A percentile compares a stretch with the other conserved stretches of the same genome.
Evolutionary conservation across 2,888 invertebrate species (phyloP).

Genomic region (Lepidocyrtoides sp.): DNA sequence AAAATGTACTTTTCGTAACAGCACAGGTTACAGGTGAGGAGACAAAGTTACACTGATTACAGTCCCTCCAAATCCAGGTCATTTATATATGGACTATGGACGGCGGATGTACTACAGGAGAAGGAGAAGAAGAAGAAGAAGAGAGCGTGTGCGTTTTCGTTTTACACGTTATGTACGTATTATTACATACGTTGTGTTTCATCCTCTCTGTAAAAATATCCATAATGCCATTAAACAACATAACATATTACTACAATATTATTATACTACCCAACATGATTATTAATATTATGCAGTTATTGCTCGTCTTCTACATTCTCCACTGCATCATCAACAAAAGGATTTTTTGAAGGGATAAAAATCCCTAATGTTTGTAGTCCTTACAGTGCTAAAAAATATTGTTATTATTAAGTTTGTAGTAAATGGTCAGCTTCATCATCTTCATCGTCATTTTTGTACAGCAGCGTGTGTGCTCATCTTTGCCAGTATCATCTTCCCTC

Average conservation of each 20-base stretch:
- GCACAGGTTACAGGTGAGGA: conserved; percentile 72
- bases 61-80: conserved; percentile 74
- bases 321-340: conserved; percentile 15
- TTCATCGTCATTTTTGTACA: background rate
- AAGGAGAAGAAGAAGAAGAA: background rate
- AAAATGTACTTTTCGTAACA: conserved; percentile 26
- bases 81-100: conserved; percentile 71
- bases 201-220: conserved; percentile 37
- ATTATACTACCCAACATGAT: conserved; percentile 17
- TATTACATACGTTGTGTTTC: background rate
- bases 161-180: background rate
- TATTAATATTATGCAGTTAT: conserved; percentile 51
- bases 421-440: conserved; percentile 68
- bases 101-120: conserved; percentile 7
- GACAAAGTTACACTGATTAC: conserved; percentile 76
- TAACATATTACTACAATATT: conserved; percentile 43
- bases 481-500: conserved; percentile 27
- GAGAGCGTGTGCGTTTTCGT: conserved; percentile 18
- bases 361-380: conserved; percentile 50
- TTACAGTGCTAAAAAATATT: conserved; percentile 49
- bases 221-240: conserved; percentile 56
- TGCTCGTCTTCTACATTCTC: background rate
- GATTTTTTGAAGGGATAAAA: conserved; percentile 50
- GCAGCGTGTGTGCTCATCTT: conserved; percentile 48
- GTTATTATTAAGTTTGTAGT: conserved; percentile 11